These are phyloP conservation scores for Ericerus pela DNA, from an alignment of 1,140 invertebrate species.

Conservation along the genomic window DNA sequence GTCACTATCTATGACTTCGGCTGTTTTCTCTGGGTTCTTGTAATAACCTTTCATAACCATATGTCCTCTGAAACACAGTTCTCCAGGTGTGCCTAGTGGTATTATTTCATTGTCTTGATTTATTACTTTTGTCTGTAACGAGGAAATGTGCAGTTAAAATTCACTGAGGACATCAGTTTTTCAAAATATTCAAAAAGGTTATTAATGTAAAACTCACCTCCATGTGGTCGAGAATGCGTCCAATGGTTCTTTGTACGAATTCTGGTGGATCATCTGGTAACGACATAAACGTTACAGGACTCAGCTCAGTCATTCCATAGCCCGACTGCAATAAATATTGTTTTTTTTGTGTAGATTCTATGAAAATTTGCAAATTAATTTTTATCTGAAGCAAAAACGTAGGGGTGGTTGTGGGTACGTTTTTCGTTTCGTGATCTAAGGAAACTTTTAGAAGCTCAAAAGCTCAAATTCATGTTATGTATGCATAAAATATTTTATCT, in stretches of 20 bases:
- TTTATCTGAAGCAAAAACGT: no score
- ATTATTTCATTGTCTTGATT: conserved; percentile 53
- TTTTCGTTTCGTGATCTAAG: no score
- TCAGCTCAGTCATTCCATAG: conserved; percentile 79
- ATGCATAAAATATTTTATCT: no score
- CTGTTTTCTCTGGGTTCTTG: conserved; percentile 65
- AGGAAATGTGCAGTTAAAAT: not conserved
- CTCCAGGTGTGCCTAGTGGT: conserved; percentile 59
- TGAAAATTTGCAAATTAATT: no score
- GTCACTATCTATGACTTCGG: conserved; percentile 47
- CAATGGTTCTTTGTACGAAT: conserved; percentile 55
- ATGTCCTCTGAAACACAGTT: conserved; percentile 71
- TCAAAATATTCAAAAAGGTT: not conserved
- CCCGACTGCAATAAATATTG: conserved; percentile 48
- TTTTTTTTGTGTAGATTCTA: no score
- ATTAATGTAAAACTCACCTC: conserved; percentile 38
- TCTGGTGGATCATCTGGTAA: conserved; percentile 45
- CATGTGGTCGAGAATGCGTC: conserved; percentile 56
- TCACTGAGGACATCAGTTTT: not conserved
- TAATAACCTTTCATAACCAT: conserved; percentile 73
- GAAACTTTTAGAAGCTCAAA: no score
- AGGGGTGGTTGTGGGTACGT: no score
- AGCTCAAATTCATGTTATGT: no score
- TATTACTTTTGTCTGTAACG: conserved; percentile 41
- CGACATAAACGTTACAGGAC: conserved; percentile 51